Percentiles rank a stretch among this genome's conserved stretches.
phyloP scores from a whole-genome alignment of 2,888 invertebrate genomes.

The Eilema sororculum region DNA sequence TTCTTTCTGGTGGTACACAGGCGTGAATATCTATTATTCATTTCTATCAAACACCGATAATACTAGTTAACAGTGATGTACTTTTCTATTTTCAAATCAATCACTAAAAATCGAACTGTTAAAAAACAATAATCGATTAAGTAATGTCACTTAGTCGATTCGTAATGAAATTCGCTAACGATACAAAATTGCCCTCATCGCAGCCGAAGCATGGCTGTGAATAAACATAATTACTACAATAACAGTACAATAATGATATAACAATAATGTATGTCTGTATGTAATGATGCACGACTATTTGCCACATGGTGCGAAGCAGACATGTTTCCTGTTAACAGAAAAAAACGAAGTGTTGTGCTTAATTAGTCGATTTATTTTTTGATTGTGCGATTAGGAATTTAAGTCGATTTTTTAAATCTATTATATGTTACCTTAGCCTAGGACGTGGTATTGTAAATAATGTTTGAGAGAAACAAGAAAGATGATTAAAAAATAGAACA shows the following conservation, averaged over 20 bases:
- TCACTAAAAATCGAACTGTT: constrained; percentile 27
- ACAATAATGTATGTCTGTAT: constrained; percentile 20
- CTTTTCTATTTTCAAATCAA: background rate
- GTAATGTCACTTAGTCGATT: constrained; percentile 33
- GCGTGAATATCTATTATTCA: no score
- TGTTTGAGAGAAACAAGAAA: no score
- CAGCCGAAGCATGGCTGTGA: constrained; percentile 45
- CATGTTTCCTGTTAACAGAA: constrained; percentile 29
- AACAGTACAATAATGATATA: constrained; percentile 33
- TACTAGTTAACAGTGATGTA: background rate
- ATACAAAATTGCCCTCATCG: constrained; percentile 62
- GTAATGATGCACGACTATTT: constrained; percentile 54
- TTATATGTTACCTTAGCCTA: no score
- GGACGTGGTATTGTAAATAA: no score
- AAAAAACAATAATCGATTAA: constrained; percentile 27
- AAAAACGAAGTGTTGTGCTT: constrained; percentile 41
- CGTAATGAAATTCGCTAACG: constrained; percentile 69
- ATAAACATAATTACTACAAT: constrained; percentile 74
- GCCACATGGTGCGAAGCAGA: constrained; percentile 70
- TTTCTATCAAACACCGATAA: no score
- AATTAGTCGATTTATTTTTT: constrained; percentile 27
- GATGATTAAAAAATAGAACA: no score
- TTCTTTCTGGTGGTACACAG: no score
- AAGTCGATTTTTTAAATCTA: background rate
- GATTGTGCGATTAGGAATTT: background rate